phyloP scores from a whole-genome alignment of 2,113 vertebrate species.

The Axis porcinus region DNA sequence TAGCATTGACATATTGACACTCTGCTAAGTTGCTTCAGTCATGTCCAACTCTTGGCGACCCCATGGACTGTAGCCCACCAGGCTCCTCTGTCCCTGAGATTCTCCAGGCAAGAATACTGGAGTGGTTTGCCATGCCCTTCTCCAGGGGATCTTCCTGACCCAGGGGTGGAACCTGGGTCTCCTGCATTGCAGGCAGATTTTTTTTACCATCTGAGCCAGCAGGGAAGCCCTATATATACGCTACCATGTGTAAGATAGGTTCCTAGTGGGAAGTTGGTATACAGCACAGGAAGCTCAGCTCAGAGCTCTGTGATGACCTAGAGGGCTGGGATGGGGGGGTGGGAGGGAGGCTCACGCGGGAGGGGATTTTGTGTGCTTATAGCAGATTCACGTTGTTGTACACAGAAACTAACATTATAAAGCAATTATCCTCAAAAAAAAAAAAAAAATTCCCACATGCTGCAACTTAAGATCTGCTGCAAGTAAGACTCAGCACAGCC shows the following conservation, averaged over 20 bases:
- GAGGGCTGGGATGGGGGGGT: no score
- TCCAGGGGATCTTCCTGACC: neutral
- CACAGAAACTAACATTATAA: neutral
- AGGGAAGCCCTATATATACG: neutral
- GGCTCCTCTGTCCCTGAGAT: neutral
- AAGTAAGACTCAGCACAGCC: neutral
- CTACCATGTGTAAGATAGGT: neutral
- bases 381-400: neutral
- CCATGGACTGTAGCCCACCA: no score
- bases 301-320: neutral
- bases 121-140: neutral
- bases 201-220: neutral
- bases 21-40: neutral
- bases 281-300: neutral
- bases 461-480: neutral
- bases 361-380: neutral
- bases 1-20: neutral
- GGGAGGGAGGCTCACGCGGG: neutral
- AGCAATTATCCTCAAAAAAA: neutral
- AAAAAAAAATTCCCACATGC: neutral
- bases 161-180: neutral
- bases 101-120: neutral
- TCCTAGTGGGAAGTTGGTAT: neutral
- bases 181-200: neutral
- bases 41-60: no score